These are phyloP conservation scores for Pachycephus smyrnensis DNA, from an alignment of 2,888 invertebrate genomes.

Conservation along the genomic window DNA sequence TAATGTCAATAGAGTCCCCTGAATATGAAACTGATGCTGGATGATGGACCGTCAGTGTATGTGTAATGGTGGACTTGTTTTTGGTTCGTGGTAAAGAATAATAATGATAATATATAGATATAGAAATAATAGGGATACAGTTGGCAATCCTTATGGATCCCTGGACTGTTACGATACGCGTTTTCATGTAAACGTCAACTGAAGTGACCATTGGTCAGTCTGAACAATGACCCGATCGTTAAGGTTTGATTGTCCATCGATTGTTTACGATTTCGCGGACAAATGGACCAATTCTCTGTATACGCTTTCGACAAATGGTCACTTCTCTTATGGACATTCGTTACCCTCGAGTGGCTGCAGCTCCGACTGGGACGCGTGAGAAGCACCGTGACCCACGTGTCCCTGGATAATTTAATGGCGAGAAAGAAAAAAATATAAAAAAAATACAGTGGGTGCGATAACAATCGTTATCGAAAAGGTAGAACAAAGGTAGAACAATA, in stretches of 20 bases:
- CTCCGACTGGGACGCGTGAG: not conserved
- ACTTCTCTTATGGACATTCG: not conserved
- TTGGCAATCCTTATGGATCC: not conserved
- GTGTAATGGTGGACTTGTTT: not conserved
- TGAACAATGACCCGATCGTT: conserved; percentile 41
- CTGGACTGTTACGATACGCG: not conserved
- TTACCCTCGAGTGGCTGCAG: not conserved
- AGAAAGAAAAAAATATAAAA: too few species aligned
- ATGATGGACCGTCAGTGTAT: not conserved
- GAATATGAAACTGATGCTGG: not conserved
- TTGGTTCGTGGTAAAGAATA: not conserved
- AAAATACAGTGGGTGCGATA: not conserved
- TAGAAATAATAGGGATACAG: not conserved
- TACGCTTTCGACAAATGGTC: not conserved
- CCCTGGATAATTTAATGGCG: not conserved
- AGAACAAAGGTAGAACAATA: not conserved
- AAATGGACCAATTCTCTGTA: conserved; percentile 30
- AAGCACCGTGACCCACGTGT: not conserved
- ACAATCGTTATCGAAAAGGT: not conserved
- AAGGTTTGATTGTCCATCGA: conserved; percentile 43
- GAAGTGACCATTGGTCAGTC: conserved; percentile 37
- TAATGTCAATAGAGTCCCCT: not conserved
- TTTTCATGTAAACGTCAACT: not conserved
- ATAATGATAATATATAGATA: not conserved
- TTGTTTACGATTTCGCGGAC: conserved; percentile 47